Conservation (phyloP, 2,888 invertebrate species). For the Allygus modestus region DNA sequence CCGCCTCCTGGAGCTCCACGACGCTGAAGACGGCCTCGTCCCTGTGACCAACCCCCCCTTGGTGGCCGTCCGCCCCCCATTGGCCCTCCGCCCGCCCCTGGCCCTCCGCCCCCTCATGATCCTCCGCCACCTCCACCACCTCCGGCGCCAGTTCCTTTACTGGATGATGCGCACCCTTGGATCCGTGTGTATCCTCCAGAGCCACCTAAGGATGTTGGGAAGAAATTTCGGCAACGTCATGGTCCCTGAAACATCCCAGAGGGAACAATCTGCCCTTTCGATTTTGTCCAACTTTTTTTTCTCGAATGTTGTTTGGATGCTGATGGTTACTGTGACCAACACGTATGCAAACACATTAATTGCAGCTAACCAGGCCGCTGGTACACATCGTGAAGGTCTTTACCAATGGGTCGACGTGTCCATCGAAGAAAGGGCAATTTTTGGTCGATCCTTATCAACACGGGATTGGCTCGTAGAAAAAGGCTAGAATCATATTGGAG, state of each 20-base stretch:
- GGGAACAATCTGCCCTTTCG: neutral
- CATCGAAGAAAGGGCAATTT: slow-evolving; percentile 32
- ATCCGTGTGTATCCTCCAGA: slow-evolving; percentile 21
- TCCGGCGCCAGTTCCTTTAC: neutral
- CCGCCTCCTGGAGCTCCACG: too few relatives aligned
- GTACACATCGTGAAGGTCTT: neutral
- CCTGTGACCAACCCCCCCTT: neutral
- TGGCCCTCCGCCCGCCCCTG: neutral
- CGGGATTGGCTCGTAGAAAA: slow-evolving; percentile 1
- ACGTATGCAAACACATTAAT: neutral
- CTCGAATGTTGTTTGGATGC: neutral
- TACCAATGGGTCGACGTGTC: neutral
- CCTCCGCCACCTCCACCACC: neutral
- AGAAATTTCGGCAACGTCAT: neutral
- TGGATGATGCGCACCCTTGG: neutral
- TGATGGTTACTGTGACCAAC: slow-evolving; percentile 25
- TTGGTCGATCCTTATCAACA: slow-evolving; percentile 25
- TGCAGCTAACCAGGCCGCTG: neutral
- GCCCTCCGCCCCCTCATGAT: neutral
- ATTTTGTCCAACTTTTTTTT: neutral
- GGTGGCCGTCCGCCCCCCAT: neutral
- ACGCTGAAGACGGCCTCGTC: neutral
- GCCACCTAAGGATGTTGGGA: neutral
- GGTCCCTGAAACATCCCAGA: neutral
- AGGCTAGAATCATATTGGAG: slow-evolving; percentile 24